Percentiles rank a stretch among this genome's conserved stretches.
phyloP scores from a whole-genome alignment of 2,113 vertebrate species.

The Festucalex cinctus region DNA sequence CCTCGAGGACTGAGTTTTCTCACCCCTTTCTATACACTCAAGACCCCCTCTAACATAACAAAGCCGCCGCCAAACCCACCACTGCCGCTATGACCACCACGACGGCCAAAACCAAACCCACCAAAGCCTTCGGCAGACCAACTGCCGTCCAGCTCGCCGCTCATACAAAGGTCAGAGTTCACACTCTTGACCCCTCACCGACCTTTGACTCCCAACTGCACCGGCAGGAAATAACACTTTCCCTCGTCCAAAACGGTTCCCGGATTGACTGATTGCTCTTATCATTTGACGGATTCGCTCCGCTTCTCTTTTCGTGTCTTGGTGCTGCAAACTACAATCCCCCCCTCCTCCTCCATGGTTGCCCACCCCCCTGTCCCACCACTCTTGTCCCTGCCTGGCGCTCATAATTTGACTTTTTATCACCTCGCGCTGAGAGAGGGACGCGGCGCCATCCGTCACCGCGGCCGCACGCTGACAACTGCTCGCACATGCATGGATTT shows the following conservation, averaged over 20 bases:
- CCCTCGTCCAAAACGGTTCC: conserved; percentile 35
- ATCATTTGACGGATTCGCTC: conserved; percentile 65
- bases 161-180: conserved; percentile 53
- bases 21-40: too few relatives aligned
- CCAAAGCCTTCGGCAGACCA: too few relatives aligned
- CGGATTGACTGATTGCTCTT: conserved; percentile 66
- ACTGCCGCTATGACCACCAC: too few relatives aligned
- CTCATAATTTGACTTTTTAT: conserved; percentile 75
- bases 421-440: conserved; percentile 64
- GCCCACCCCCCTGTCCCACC: background rate
- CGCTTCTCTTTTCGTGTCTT: conserved; percentile 49
- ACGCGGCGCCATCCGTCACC: conserved; percentile 69
- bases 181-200: conserved; percentile 67
- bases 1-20: too few relatives aligned
- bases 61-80: too few relatives aligned
- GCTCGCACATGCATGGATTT: conserved; percentile 79
- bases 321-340: conserved; percentile 13
- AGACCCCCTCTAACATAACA: too few relatives aligned
- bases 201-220: conserved; percentile 60
- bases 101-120: too few relatives aligned
- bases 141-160: conserved; percentile 26
- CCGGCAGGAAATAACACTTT: conserved; percentile 63
- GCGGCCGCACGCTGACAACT: conserved; percentile 67
- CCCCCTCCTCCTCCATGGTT: background rate
- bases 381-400: conserved; percentile 43